These are phyloP conservation scores for Lacerta bilineata DNA, from an alignment of 2,797 vertebrate species.

Conservation along the genomic window DNA sequence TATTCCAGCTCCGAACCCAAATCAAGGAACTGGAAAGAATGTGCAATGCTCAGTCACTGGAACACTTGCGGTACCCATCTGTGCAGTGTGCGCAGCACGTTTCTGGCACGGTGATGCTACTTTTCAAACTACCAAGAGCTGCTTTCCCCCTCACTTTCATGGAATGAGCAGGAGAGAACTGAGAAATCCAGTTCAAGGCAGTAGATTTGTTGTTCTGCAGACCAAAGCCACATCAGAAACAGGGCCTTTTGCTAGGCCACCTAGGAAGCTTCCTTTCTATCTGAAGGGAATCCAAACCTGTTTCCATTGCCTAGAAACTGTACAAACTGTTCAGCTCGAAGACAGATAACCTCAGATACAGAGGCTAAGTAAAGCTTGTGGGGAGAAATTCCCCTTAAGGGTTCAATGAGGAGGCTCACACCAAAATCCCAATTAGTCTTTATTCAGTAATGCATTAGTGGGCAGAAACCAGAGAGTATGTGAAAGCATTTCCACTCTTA, in stretches of 20 bases:
- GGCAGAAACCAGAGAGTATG: too few relatives aligned
- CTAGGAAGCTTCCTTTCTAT: neutral
- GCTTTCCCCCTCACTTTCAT: neutral
- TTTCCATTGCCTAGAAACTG: neutral
- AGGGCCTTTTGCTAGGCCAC: neutral
- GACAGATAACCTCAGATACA: too few relatives aligned
- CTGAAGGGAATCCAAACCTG: too few relatives aligned
- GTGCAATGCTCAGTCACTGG: slow-evolving; percentile 15
- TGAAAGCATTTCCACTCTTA: too few relatives aligned
- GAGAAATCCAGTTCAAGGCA: neutral
- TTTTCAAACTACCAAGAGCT: neutral
- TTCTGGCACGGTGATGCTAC: neutral
- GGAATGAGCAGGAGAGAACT: neutral
- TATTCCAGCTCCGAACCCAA: neutral
- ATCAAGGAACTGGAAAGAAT: slow-evolving; percentile 25
- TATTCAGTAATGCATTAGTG: too few relatives aligned
- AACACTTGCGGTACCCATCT: neutral
- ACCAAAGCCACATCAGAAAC: neutral
- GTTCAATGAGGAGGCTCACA: neutral
- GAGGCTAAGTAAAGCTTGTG: neutral
- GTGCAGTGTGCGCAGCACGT: neutral
- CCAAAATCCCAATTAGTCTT: too few relatives aligned
- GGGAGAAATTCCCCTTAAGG: neutral
- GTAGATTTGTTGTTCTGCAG: neutral
- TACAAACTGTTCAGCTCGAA: neutral